phyloP scores from a whole-genome alignment of 2,113 vertebrate species.

The Petroica traversi region DNA sequence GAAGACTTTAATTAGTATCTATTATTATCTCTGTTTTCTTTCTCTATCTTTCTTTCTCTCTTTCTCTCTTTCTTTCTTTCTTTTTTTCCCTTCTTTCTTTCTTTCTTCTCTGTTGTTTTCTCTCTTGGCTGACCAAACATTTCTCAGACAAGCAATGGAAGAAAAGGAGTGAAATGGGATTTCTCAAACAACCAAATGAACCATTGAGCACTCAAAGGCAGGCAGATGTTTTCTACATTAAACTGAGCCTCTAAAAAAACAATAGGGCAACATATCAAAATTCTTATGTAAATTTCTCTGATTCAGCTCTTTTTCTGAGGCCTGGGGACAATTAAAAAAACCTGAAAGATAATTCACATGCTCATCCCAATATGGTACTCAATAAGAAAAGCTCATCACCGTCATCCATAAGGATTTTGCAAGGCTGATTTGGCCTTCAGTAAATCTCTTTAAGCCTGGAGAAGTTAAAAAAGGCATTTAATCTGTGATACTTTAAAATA shows the following conservation, averaged over 20 bases:
- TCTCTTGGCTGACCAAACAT: not conserved
- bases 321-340: not conserved
- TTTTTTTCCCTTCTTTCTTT: fast-evolving
- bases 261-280: constrained; percentile 16
- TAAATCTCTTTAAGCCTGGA: not conserved
- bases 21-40: not conserved
- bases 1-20: not conserved
- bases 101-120: fast-evolving
- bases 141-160: not conserved
- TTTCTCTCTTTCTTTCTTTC: fast-evolving
- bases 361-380: not conserved
- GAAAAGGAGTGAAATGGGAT: not conserved
- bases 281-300: constrained; percentile 18
- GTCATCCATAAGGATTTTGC: not conserved
- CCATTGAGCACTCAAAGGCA: not conserved
- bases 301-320: constrained; percentile 4
- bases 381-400: not conserved
- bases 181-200: constrained; percentile 10
- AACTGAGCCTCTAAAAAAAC: constrained; percentile 38
- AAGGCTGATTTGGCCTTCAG: not conserved
- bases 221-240: constrained; percentile 37
- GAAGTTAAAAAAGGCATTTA: not conserved
- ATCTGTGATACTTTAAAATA: not conserved
- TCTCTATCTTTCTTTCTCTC: fast-evolving
- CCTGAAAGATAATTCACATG: not conserved